These are phyloP conservation scores for Menidia beryllina DNA, from an alignment of 2,113 vertebrate genomes.

Conservation along the genomic window DNA sequence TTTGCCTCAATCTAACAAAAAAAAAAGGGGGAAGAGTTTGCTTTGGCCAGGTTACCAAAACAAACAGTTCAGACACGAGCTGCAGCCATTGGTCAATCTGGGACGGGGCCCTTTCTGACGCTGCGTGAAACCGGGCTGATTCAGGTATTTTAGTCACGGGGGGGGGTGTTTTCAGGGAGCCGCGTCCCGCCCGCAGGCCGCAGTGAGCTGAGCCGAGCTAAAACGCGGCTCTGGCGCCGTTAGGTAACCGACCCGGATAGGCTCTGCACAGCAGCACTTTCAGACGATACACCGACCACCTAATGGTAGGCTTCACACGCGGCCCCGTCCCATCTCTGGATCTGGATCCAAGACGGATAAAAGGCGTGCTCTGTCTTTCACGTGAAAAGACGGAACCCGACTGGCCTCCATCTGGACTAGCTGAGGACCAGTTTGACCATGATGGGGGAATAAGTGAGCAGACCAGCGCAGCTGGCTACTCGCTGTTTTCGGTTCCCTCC, in stretches of 20 bases:
- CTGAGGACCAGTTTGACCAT: conserved; percentile 8
- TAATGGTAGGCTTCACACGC: conserved; percentile 11
- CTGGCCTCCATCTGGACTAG: conserved; percentile 8
- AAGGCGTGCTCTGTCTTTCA: not conserved
- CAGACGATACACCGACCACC: not conserved
- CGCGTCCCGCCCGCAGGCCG: conserved; percentile 3
- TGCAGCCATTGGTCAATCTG: conserved; percentile 1
- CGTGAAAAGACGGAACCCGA: too few relatives aligned
- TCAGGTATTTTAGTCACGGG: conserved; percentile 53
- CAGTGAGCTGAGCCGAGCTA: not conserved
- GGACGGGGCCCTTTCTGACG: not conserved
- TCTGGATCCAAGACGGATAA: not conserved
- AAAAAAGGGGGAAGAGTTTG: not conserved
- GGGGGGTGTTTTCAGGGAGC: conserved; percentile 47
- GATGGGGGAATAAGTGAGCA: not conserved
- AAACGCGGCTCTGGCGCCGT: conserved; percentile 6
- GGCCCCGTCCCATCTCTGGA: not conserved
- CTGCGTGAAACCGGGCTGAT: conserved; percentile 49
- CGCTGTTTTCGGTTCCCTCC: too few relatives aligned
- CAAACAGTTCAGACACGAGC: conserved; percentile 33
- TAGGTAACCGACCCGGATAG: conserved; percentile 21
- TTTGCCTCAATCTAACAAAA: conserved; percentile 50
- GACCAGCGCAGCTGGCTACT: not conserved
- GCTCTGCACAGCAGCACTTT: not conserved
- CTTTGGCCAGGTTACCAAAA: conserved; percentile 31